Evolutionary conservation across 2,888 invertebrate genomes (phyloP), one percentile per base, ranked within the genome.

Genomic region (Plagiodera versicolora): DNA sequence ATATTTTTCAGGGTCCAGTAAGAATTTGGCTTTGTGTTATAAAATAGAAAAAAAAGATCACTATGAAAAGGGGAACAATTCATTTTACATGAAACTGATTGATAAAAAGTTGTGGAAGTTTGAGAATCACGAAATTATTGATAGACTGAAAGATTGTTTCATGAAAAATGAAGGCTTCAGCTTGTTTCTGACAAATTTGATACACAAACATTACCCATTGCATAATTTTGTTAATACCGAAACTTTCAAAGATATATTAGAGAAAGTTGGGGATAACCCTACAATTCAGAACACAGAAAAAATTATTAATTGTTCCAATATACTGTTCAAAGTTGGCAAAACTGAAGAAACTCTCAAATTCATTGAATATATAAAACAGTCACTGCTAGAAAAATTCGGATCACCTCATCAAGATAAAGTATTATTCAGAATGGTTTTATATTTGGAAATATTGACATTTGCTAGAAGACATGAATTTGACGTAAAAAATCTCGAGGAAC

Each of bases 1-100:
- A 19, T 20, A n/a, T 28, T 44, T 64, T 64, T 56, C 14, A 66
- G 66, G 63, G 35, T 63, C 61, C 35, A 50, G 59, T 24, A 63
- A 44, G 32, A 61, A 66, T 53, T 63, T 72, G 19, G 30, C 49
- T 6, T 61, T 69, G 1, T 16, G 16, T 32, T 72, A 70, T 49
- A 67, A 66, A 60, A 35, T 72, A 50, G 70, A 70, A 28, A 61
- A 63, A 46, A 64, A 57, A 20, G 66, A 70, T 56, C 47, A 47
- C n/a, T 70, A 70, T 49, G 58, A 56, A 50, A 50, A 18, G 11
- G 59, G 58, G n/a, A 65, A 61, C 32, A 71, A 71, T 61, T 55
- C 64, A 28, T 61, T 65, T 9, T 71, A 63, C 30, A 56, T 47
- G 48, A 46, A 60, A 32, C 55, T 71, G 20, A 56, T 56, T 50